Conservation (phyloP, 1,140 invertebrate genomes). For the Plectrocnemia conspersa region DNA sequence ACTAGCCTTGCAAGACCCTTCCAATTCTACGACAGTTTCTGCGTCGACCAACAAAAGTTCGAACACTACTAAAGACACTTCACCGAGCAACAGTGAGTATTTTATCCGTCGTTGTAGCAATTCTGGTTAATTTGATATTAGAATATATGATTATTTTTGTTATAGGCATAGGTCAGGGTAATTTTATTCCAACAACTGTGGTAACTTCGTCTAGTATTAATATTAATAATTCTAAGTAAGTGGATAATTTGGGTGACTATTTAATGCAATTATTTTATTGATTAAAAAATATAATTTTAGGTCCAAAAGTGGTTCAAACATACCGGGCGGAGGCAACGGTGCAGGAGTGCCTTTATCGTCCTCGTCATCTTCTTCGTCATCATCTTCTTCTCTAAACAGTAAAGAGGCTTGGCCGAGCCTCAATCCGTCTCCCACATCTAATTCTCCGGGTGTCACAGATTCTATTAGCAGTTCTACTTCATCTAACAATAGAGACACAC, state of each 20-base stretch:
- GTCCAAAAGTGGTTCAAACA: conserved; percentile 17
- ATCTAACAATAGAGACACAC: conserved; percentile 14
- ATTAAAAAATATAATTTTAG: conserved; percentile 2
- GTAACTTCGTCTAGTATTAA: conserved; percentile 51
- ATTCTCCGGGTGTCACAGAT: conserved; percentile 15
- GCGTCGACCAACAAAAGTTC: background rate
- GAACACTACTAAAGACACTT: background rate
- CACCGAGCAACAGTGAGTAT: background rate
- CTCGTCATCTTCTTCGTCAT: conserved; percentile 35
- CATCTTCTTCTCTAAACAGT: conserved; percentile 34
- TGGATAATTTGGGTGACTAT: conserved; percentile 24
- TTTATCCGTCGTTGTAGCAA: conserved; percentile 11
- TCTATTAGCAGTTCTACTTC: background rate
- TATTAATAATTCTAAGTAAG: conserved; percentile 52
- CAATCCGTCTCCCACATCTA: conserved; percentile 43
- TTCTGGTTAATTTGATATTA: conserved; percentile 4
- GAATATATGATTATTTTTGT: conserved; percentile 13
- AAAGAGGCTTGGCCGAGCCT: conserved; percentile 70
- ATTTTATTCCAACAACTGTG: conserved; percentile 50
- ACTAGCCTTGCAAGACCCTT: conserved; percentile 40
- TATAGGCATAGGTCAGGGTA: conserved; percentile 44
- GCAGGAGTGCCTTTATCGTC: conserved; percentile 24
- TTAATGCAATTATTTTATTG: background rate
- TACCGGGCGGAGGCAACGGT: conserved; percentile 6
- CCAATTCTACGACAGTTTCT: conserved; percentile 4